Evolutionary conservation across 1,140 invertebrate species (phyloP).

Genomic region (Brachionus asplanchnoidis): DNA sequence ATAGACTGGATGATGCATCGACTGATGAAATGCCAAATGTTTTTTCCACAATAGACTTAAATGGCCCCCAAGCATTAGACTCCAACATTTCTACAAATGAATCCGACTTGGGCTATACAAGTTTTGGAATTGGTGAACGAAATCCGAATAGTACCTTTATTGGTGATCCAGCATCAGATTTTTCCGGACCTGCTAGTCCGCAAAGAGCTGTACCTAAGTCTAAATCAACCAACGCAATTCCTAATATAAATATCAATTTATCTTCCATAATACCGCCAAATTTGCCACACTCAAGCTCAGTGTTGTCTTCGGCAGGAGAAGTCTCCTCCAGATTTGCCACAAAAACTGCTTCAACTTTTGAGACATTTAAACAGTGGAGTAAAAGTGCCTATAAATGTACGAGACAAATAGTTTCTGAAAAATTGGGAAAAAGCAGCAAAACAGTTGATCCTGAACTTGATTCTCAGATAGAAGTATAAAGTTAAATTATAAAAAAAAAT

Average conservation of each 20-base stretch:
- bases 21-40: not conserved
- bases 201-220: not conserved
- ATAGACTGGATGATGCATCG: not conserved
- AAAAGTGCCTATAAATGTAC: conserved; percentile 95
- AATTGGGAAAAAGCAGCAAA: conserved; percentile 74
- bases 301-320: not conserved
- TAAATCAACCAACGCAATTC: not conserved
- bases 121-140: not conserved
- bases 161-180: not conserved
- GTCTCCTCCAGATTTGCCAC: conserved; percentile 46
- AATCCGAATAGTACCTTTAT: not conserved
- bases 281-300: not conserved
- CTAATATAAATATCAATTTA: conserved; percentile 3
- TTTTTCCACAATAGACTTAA: conserved; percentile 25
- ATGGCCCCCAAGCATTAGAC: not conserved
- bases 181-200: not conserved
- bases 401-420: conserved; percentile 86
- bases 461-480: conserved; percentile 71
- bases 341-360: conserved; percentile 60
- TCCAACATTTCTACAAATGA: not conserved
- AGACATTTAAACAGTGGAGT: conserved; percentile 87
- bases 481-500: not conserved
- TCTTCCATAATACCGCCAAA: conserved; percentile 4
- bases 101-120: not conserved
- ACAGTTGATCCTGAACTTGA: conserved; percentile 86